Conservation (phyloP, 2,888 invertebrate genomes). For the Cloeon dipterum region DNA sequence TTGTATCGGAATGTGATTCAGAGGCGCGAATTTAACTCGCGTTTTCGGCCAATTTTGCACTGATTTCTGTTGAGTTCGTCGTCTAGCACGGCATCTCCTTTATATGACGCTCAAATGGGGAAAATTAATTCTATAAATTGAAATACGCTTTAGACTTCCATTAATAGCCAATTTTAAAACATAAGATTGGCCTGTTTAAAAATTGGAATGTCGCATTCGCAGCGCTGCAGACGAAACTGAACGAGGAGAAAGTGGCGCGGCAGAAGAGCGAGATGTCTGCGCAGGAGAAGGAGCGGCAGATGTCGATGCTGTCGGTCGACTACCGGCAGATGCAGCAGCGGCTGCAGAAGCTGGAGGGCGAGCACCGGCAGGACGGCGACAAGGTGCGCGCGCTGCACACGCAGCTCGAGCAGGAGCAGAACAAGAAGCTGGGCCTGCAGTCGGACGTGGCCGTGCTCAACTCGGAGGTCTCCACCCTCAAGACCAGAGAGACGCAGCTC, state of each 20-base stretch:
- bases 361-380: slow-evolving; percentile 68
- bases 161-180: no score
- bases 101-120: not conserved
- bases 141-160: not conserved
- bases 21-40: no score
- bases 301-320: slow-evolving; percentile 86
- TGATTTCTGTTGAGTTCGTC: no score
- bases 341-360: slow-evolving; percentile 74
- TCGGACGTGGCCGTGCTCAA: slow-evolving; percentile 53
- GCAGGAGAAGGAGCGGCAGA: slow-evolving; percentile 83
- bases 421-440: slow-evolving; percentile 58
- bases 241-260: slow-evolving; percentile 69
- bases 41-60: no score
- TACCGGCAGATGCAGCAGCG: slow-evolving; percentile 84
- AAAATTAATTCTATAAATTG: not conserved
- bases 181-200: no score
- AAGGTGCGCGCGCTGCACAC: slow-evolving; percentile 61
- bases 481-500: slow-evolving; percentile 47
- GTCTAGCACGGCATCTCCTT: no score
- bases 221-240: slow-evolving; percentile 79
- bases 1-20: no score
- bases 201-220: no score
- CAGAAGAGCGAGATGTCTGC: slow-evolving; percentile 68
- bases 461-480: slow-evolving; percentile 44
- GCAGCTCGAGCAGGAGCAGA: slow-evolving; percentile 78